These are phyloP conservation scores for Loriculus beryllinus DNA, from an alignment of 2,797 vertebrate species.

Conservation along the genomic window DNA sequence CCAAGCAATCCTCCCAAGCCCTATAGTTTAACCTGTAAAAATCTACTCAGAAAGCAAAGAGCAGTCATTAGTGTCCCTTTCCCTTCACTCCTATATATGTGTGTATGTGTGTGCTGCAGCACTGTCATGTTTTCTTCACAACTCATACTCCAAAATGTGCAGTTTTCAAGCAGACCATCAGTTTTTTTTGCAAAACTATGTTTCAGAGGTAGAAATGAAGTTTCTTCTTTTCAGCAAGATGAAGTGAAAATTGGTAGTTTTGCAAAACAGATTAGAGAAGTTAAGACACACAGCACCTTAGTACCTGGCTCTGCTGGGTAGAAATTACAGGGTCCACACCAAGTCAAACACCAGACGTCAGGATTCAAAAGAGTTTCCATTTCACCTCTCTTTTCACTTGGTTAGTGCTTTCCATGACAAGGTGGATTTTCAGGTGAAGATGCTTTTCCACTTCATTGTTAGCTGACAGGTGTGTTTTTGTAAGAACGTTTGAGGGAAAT, in stretches of 20 bases:
- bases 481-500: background rate
- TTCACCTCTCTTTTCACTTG: background rate
- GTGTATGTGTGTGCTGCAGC: background rate
- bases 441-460: background rate
- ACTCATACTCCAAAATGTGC: background rate
- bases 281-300: background rate
- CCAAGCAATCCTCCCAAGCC: background rate
- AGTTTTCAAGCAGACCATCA: background rate
- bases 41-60: background rate
- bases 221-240: background rate
- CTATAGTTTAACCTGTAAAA: background rate
- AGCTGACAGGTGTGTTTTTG: background rate
- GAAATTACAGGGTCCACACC: background rate
- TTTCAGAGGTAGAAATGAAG: background rate
- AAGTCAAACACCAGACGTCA: background rate
- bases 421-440: background rate
- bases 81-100: background rate
- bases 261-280: background rate
- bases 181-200: background rate
- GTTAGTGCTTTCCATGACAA: background rate
- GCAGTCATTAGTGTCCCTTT: background rate
- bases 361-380: background rate
- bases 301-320: background rate
- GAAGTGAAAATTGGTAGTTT: conserved; percentile 1
- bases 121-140: background rate